Conservation (phyloP, 92 coral and sea anemone genomes). For the Parazoanthus atlanticus region DNA sequence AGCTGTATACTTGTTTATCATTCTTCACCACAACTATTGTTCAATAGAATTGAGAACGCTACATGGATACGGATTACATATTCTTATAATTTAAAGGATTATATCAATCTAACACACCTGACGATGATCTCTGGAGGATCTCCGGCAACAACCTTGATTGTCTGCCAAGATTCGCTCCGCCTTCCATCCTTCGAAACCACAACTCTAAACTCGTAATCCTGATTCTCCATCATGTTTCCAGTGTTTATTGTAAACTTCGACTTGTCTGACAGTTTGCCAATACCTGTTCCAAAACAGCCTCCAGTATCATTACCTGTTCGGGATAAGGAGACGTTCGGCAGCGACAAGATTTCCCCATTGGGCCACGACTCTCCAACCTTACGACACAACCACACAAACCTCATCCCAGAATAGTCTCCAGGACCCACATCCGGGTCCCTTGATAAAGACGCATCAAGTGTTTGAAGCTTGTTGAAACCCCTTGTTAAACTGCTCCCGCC, state of each 20-base stretch:
- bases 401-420: neutral
- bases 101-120: conserved; percentile 44
- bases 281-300: conserved; percentile 82
- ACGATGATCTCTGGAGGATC: conserved; percentile 56
- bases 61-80: neutral
- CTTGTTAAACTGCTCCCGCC: conserved; percentile 37
- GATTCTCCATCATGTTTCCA: conserved; percentile 54
- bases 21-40: no score
- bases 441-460: conserved; percentile 39
- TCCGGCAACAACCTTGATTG: conserved; percentile 55
- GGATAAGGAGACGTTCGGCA: conserved; percentile 8
- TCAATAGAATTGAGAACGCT: no score
- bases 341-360: neutral
- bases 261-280: conserved; percentile 57
- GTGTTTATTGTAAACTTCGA: conserved; percentile 53
- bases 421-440: conserved; percentile 41
- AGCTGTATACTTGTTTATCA: no score
- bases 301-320: conserved; percentile 36
- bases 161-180: conserved; percentile 55
- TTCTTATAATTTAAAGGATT: no score
- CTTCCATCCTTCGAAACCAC: conserved; percentile 58
- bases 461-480: conserved; percentile 36
- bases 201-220: conserved; percentile 57
- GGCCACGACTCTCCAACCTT: conserved; percentile 13
- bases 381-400: conserved; percentile 41